Evolutionary conservation across 2,888 invertebrate genomes (phyloP), one percentile per base, ranked within the genome.

Genomic region (Cheilosia urbana): DNA sequence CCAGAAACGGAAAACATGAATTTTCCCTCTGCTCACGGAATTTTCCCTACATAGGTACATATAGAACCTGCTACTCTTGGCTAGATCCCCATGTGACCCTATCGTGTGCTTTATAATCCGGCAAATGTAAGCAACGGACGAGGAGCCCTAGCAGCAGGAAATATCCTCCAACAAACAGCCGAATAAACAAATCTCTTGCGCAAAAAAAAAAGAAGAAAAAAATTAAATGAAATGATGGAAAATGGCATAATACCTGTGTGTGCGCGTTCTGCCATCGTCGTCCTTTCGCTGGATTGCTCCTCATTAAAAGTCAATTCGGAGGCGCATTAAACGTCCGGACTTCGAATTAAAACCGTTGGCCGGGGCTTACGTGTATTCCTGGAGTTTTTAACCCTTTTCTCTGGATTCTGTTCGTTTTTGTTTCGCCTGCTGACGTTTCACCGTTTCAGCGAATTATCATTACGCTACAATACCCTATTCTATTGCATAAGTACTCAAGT

Each of bases 281-380:
- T 63, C 71, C 57, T 51, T 76, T 53, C n/a, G 53, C 45, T 45
- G 42, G 51, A 45, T 63, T 21, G 7, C 51, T 84, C 71, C 85
- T 85, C 85, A 85, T 85, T 85, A 85, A 85, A 85, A 85, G 85
- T 85, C 85, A 85, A 85, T 85, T 85, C 76, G 72, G 66, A 85
- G 85, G 77, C 71, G 80, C 80, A 81, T 81, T 80, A 81, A 81
- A 57, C 76, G 80, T 71, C 75, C 84, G 85, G 76, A 42, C 76
- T 63, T 60, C 72, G 85, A 85, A 85, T 85, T 80, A 85, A 85
- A 76, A 72, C 27, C 71, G 37, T 80, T 80, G 63, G 68, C 57
- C 34, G 34, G 63, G 27, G 69, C 58, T 69, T 57, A 73, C 63
- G 68, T 78, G 63, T 65, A 69, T 75, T 17, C 24, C 21, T 13